Conservation (phyloP, 2,797 vertebrate genomes). For the Amblyraja radiata region DNA sequence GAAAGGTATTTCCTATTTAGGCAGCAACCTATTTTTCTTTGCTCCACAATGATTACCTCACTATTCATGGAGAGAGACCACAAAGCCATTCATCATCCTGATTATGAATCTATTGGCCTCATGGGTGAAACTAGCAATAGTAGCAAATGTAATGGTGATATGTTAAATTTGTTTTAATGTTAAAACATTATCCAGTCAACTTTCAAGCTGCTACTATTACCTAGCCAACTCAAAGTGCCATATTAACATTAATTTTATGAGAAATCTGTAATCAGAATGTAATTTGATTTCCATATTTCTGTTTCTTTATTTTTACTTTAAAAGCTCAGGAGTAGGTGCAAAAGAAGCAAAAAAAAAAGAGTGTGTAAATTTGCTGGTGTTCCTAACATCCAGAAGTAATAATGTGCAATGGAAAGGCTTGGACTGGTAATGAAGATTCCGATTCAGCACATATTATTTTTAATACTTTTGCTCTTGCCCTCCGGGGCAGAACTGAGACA, state of each 20-base stretch:
- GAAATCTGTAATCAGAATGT: background rate
- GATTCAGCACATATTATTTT: background rate
- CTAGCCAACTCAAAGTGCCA: background rate
- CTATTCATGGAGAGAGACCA: background rate
- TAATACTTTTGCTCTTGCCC: constrained; percentile 1
- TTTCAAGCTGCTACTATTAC: background rate
- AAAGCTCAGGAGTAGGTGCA: background rate
- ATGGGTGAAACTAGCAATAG: background rate
- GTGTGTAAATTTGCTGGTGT: background rate
- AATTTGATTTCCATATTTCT: background rate
- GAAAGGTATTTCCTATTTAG: background rate
- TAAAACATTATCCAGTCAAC: background rate
- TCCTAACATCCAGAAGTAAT: constrained; percentile 11
- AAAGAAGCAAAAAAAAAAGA: background rate
- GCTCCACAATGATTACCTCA: background rate
- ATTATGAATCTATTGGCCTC: background rate
- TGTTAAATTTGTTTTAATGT: constrained; percentile 8
- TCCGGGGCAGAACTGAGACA: background rate
- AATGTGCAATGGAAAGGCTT: background rate
- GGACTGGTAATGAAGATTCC: background rate
- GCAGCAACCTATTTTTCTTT: background rate
- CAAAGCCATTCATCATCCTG: background rate
- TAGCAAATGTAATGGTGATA: background rate
- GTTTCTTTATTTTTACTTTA: background rate
- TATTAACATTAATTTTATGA: background rate